Evolutionary conservation across 2,113 vertebrate species (phyloP).

Genomic region (Raja brachyura): DNA sequence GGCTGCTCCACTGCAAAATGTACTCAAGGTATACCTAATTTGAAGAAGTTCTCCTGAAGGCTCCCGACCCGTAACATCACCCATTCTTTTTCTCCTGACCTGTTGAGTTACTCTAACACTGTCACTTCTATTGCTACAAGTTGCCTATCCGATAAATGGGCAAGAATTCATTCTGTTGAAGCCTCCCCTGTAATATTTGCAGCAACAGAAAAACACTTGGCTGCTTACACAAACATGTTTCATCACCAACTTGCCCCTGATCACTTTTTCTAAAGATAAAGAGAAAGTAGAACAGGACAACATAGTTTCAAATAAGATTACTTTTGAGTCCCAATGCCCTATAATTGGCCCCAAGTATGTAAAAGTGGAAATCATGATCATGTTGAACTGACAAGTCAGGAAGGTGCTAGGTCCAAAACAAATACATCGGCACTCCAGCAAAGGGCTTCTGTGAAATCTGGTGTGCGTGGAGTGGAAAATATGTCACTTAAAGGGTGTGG

Average conservation of each 20-base stretch:
- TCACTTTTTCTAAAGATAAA: background rate
- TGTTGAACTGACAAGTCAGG: background rate
- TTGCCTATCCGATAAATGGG: too few species aligned
- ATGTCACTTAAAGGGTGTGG: background rate
- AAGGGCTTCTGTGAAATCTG: background rate
- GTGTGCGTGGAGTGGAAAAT: background rate
- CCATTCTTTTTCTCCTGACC: too few species aligned
- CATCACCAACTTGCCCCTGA: background rate
- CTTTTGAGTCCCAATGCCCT: background rate
- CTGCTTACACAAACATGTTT: background rate
- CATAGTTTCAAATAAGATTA: background rate
- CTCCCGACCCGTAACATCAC: too few species aligned
- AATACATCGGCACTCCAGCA: background rate
- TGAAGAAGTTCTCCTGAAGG: too few species aligned
- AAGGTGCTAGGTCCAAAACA: background rate
- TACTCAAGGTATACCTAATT: too few species aligned
- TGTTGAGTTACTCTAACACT: too few species aligned
- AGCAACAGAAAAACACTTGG: too few species aligned
- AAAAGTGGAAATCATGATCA: background rate
- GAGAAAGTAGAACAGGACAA: background rate
- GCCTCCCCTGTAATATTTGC: too few species aligned
- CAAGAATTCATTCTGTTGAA: too few species aligned
- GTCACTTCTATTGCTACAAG: too few species aligned
- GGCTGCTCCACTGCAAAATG: too few species aligned
- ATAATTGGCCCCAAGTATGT: background rate